Evolutionary conservation across 2,797 vertebrate species (phyloP), one percentile per base, ranked within the genome.

Genomic region (Hozukius guyotensis): DNA sequence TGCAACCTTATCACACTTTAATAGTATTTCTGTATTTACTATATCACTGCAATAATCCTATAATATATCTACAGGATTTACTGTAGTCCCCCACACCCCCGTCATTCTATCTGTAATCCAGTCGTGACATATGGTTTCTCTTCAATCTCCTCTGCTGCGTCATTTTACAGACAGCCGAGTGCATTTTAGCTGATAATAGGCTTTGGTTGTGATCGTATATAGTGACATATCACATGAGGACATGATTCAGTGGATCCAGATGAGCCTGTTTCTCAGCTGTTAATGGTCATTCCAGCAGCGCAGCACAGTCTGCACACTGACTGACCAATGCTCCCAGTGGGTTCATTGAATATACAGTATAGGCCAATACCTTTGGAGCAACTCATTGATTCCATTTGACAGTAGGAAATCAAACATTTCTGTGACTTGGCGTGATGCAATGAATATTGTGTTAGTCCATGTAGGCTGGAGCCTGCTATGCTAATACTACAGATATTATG

Each of bases 181-280:
- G 78, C 7, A 8, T 90, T 88, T 82, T 16, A 88, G 86, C 77
- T 0, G 32, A 83, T 92, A 90, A 90, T 72, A 85, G 77, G 92
- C 90, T 92, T 86, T 64, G 55, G 72, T 31, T 69, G 81, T 78
- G 75, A 72, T 63, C 24, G 6, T 66, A 69, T 16, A 3, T 9
- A 3, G 68, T 68, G 81, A 82, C 81, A 34, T 27, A 68, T 83
- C 75, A 66, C 78, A 88, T 73, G 68, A 78, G 16, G 22, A 25
- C 74, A 70, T 75, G 81, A 84, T 77, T 87, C 75, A 69, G 22
- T 77, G 75, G 59, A 57, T 82, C 80, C 79, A 91, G 89, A 89
- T 84, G 80, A 88, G 83, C 57, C 72, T 42, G 60, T 70, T 83
- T 72, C 84, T 88, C 85, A 78, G 80, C 85, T 83, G 81, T 77